These are phyloP conservation scores for western clawed frog (Xenopus tropicalis) DNA, from an alignment of 2,113 vertebrate species.

Conservation along the genomic window UCB_Xtro_10.0 CM004443.2:156808001-156808500, in stretches of 20 bases:
- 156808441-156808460: not conserved
- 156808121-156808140: too few relatives aligned
- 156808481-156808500: not conserved
- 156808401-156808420: not conserved
- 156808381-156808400: not conserved
- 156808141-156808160: too few relatives aligned
- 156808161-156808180: too few relatives aligned
- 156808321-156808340: not conserved
- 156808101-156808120: too few relatives aligned
- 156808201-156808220: too few relatives aligned
- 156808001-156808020: too few relatives aligned
- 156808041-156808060: too few relatives aligned
- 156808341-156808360: not conserved
- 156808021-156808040: too few relatives aligned
- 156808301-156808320: not conserved
- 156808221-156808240: not conserved
- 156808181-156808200: too few relatives aligned
- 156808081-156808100: too few relatives aligned
- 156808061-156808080: too few relatives aligned
- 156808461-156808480: not conserved
- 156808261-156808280: not conserved
- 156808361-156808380: not conserved
- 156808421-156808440: too few relatives aligned
- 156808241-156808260: not conserved
- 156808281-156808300: constrained; percentile 1